These are phyloP conservation scores for Platycheirus albimanus DNA, from an alignment of 2,888 invertebrate species.

Conservation along the genomic window DNA sequence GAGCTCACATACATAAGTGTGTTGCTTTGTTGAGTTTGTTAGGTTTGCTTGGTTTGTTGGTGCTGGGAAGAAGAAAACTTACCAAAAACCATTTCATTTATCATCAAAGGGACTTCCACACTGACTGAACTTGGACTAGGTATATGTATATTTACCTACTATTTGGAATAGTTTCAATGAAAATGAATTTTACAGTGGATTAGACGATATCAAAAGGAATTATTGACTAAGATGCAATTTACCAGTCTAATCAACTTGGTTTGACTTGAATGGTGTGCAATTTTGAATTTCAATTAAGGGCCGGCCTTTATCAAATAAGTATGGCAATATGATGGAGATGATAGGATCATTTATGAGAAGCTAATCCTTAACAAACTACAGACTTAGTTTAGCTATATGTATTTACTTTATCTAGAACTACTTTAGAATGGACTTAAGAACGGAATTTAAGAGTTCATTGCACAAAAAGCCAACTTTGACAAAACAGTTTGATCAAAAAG, in stretches of 20 bases:
- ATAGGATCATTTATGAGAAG: background rate
- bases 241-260: slow-evolving; percentile 12
- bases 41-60: too few species aligned
- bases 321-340: background rate
- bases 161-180: background rate
- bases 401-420: too few species aligned
- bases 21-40: background rate
- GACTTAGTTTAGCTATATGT: too few species aligned
- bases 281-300: slow-evolving; percentile 1
- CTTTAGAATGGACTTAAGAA: too few species aligned
- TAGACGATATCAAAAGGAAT: slow-evolving; percentile 1
- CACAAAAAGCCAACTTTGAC: too few species aligned
- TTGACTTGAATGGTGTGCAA: background rate
- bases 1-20: background rate
- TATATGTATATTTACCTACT: too few species aligned
- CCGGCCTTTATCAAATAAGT: background rate
- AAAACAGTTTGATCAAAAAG: too few species aligned
- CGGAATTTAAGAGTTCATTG: too few species aligned
- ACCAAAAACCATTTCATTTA: background rate
- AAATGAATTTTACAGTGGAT: background rate
- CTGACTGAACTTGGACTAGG: too few species aligned
- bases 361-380: too few species aligned
- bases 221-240: slow-evolving; percentile 21
- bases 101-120: slow-evolving; percentile 14
- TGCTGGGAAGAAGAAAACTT: background rate